A percentile compares a stretch with the other conserved stretches of the same genome.
These are phyloP conservation scores for Rhynchomys soricoides DNA, from an alignment of 2,113 vertebrate genomes.

Conservation along the genomic window DNA sequence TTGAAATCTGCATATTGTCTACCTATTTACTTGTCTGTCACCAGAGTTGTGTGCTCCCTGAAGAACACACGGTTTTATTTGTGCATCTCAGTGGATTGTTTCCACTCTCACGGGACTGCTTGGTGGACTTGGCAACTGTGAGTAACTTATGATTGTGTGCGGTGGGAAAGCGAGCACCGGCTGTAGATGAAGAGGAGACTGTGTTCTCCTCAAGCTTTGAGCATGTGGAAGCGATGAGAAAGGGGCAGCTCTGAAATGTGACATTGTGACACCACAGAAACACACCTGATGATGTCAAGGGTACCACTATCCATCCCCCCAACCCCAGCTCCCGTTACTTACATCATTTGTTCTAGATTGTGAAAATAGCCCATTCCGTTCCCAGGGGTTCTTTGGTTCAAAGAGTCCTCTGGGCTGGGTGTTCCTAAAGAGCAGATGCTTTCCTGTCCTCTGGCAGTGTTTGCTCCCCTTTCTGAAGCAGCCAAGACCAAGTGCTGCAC, in stretches of 20 bases:
- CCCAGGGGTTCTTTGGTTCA: not conserved
- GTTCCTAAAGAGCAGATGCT: fast-evolving
- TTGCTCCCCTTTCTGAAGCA: not conserved
- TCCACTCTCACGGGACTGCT: not conserved
- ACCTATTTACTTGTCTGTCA: not conserved
- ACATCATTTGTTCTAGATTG: not conserved
- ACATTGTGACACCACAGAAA: not conserved
- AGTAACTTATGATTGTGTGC: not conserved
- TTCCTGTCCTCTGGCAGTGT: not conserved
- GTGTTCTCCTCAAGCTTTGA: not conserved
- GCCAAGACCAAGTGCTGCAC: fast-evolving
- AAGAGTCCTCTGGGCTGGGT: not conserved
- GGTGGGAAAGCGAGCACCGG: slow-evolving; percentile 8
- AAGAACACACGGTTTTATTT: not conserved
- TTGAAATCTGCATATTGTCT: not conserved
- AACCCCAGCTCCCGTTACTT: not conserved
- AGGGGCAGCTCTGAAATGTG: not conserved
- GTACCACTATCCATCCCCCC: no score
- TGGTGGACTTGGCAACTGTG: not conserved
- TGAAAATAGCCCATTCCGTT: not conserved
- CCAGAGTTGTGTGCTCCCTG: not conserved
- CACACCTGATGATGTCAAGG: not conserved
- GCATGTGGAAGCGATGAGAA: not conserved
- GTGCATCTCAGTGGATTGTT: not conserved
- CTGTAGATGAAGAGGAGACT: slow-evolving; percentile 10